Evolutionary conservation across 2,888 invertebrate genomes (phyloP), one percentile per base, ranked within the genome.

Genomic region (Leptopilina drosophilae): DNA sequence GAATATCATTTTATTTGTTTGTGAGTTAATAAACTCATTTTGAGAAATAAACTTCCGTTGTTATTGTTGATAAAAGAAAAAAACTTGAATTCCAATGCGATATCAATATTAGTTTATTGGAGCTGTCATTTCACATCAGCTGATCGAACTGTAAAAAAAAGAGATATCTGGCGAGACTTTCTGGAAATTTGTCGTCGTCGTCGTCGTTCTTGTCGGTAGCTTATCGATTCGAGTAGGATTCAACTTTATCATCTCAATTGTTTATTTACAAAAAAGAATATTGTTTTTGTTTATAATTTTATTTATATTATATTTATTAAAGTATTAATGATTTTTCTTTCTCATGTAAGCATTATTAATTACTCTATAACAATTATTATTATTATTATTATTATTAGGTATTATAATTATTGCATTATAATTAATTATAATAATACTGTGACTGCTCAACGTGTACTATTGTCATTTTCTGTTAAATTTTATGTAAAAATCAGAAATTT

Each of bases 71-170:
- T 9, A 20, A 62, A 20, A 20, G 8, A 62, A 5, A 62, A 62
- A 7, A 33, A 69, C n/a, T 49, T 66, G n/a, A 66, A 11, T 67
- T 67, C 11, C 14, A 9, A 7, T 7, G 14, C 1, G 56, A 5
- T 53, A 33, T 56, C 14, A 53, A 73, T 53, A 73, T 8, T 73
- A 26, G 0, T 64, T 40, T 64, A 14, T 6, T 33, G 33, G 14
- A 69, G n/a, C 9, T 56, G 56, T 33, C 56, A 56, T 73, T 73
- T 73, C 33, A 67, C 8, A 33, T 56, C 69, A 73, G 56, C 69
- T 73, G 69, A 56, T 73, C 33, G 69, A 56, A 69, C 69, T 69
- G 69, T 69, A 53, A 69, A 53, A 42, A 46, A 46, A 8, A 67
- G 49, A 8, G 67, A 15, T 67, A 15, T 64, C 49, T 67, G 15